These are phyloP conservation scores for Eristalis pertinax DNA, from an alignment of 2,888 invertebrate species.

Conservation along the genomic window DNA sequence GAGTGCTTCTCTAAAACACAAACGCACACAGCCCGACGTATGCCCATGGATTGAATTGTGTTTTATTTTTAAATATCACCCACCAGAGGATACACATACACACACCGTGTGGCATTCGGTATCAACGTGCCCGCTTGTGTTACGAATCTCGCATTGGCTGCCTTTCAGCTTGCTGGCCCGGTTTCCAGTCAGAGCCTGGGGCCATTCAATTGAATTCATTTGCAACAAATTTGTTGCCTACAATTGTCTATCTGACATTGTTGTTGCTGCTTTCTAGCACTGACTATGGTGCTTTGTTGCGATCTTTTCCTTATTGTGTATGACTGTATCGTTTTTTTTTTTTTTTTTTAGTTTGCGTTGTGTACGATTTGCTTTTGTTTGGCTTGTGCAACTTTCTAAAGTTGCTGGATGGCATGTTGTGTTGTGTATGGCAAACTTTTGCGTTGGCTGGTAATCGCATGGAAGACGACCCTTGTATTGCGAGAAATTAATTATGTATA, in stretches of 20 bases:
- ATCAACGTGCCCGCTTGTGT: neutral
- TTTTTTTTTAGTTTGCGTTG: neutral
- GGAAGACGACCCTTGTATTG: neutral
- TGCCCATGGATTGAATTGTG: neutral
- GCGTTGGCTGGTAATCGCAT: neutral
- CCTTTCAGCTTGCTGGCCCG: neutral
- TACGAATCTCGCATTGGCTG: neutral
- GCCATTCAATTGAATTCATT: neutral
- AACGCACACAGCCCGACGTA: neutral
- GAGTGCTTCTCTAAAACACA: neutral
- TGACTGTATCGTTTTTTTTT: neutral
- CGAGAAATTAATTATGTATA: neutral
- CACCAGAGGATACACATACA: neutral
- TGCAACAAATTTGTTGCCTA: neutral
- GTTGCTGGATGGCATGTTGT: constrained; percentile 5
- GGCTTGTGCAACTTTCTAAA: constrained; percentile 32
- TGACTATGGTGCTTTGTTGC: neutral
- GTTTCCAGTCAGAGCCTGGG: neutral
- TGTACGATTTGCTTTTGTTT: neutral
- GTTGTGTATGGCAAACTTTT: no score
- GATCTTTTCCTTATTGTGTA: neutral
- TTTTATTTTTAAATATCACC: neutral
- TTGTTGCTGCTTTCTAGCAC: neutral
- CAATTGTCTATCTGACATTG: neutral
- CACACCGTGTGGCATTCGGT: neutral